Conservation (phyloP, 2,888 invertebrate genomes). For the Drosophila prostipennis region DNA sequence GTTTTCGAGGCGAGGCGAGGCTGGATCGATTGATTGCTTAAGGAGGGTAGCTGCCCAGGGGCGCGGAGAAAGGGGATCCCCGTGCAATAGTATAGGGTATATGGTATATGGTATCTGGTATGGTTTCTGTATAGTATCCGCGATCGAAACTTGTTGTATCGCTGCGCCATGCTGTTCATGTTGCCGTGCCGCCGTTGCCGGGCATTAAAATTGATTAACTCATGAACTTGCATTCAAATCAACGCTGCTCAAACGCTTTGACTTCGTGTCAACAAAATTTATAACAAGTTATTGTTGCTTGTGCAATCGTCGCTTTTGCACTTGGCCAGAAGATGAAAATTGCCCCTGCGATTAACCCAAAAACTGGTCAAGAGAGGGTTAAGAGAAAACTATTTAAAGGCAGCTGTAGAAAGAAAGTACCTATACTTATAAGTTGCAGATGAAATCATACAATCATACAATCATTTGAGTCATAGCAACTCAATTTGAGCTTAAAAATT, state of each 20-base stretch:
- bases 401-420: neutral
- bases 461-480: too few relatives aligned
- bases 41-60: conserved; percentile 7
- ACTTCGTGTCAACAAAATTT: conserved; percentile 74
- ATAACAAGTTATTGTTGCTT: conserved; percentile 59
- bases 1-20: conserved; percentile 40
- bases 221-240: conserved; percentile 76
- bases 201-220: conserved; percentile 74
- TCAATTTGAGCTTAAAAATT: neutral
- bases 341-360: conserved; percentile 20
- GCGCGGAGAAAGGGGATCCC: too few relatives aligned
- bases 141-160: conserved; percentile 10
- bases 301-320: conserved; percentile 48
- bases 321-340: conserved; percentile 43
- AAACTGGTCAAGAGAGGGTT: conserved; percentile 10
- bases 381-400: neutral
- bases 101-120: neutral
- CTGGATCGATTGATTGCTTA: conserved; percentile 49
- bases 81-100: neutral
- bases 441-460: too few relatives aligned
- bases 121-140: neutral
- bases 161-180: conserved; percentile 2
- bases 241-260: conserved; percentile 68
- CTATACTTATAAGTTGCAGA: too few relatives aligned
- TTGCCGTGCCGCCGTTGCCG: conserved; percentile 36